Base-by-base conservation (phyloP, 2,888 invertebrate genomes). In the Drymonia ruficornis region DNA sequence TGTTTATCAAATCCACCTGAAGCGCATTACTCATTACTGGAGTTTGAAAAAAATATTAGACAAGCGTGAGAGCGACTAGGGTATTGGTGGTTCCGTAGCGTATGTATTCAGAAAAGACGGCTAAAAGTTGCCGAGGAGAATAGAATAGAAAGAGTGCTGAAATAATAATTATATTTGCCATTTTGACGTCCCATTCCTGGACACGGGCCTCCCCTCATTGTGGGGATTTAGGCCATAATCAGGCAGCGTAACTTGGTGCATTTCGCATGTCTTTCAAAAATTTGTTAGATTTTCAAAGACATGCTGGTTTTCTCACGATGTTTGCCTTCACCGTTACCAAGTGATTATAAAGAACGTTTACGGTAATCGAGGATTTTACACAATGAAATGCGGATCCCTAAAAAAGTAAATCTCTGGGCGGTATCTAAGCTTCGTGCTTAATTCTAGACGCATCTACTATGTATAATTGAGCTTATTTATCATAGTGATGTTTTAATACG, bases 401-500 rank as follows among this genome's bases (percentile, higher is more conserved):
- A 53, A 49, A 43, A 52, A 42, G 45, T 53, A 56, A 63, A 55
- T 55, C 59, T 65, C 55, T 59, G 65, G 66, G 69, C 71, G 67
- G 55, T 47, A 47, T 16, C 23, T 61, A 50, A 55, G 61, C 55
- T 59, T 69, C 55, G 53, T 56, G 50, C 57, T 63, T 70, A 70
- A 70, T 68, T 63, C 60, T 69, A 65, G 54, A 59, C 59, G 56
- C 58, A 58, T 45, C 42, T 34, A 61, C 50, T 57, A 52, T 47
- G 60, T 71, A 23, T 51, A 71, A 71, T 71, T 56, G 53, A n/a
- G 57, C 67, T 55, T 58, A 70, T 71, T 60, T 55, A 69, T 69
- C 69, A 63, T 56, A 31, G 55, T 69, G 71, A 70, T 70, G 65
- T 69, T 71, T 67, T 69, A 70, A 70, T 71, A 68, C 57, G 40